phyloP scores from a whole-genome alignment of 35 echinoderm and acorn worm genomes.

The Apostichopus parvimensis region DNA sequence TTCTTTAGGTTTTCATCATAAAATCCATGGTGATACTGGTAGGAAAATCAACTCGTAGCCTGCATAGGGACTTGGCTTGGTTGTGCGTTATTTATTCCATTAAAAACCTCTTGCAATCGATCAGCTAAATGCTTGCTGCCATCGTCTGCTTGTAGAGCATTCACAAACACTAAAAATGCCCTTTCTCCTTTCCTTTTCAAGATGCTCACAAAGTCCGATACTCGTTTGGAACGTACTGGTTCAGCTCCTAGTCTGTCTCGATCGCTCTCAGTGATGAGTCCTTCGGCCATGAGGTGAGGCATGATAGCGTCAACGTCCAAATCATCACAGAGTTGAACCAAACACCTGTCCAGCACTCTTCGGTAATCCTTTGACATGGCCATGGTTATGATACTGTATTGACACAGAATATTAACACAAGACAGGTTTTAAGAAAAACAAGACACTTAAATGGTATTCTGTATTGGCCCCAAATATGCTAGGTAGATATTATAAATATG shows the following conservation, averaged over 20 bases:
- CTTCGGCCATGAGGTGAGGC: conserved; percentile 11
- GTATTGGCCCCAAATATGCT: no score
- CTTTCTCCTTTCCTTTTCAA: not conserved
- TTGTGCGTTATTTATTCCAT: not conserved
- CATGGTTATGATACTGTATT: not conserved
- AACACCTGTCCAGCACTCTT: conserved; percentile 7
- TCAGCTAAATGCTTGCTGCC: conserved; percentile 31
- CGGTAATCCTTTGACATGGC: conserved; percentile 32
- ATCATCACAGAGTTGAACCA: conserved; percentile 1
- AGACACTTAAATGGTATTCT: no score
- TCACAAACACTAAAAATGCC: conserved; percentile 34
- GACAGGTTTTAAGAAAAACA: not conserved
- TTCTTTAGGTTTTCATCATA: no score
- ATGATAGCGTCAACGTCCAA: conserved; percentile 6
- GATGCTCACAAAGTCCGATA: conserved; percentile 19
- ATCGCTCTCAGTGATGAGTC: conserved; percentile 39
- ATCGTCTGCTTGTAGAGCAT: not conserved
- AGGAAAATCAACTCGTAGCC: not conserved
- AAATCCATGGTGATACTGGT: no score
- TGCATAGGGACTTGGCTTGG: not conserved
- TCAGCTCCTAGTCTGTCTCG: conserved; percentile 4
- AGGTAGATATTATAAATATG: no score
- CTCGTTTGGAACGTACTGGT: not conserved
- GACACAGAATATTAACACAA: not conserved
- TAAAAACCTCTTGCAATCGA: conserved; percentile 4